phyloP scores from a whole-genome alignment of 2,113 vertebrate genomes.

The Colinus virginianus region DNA sequence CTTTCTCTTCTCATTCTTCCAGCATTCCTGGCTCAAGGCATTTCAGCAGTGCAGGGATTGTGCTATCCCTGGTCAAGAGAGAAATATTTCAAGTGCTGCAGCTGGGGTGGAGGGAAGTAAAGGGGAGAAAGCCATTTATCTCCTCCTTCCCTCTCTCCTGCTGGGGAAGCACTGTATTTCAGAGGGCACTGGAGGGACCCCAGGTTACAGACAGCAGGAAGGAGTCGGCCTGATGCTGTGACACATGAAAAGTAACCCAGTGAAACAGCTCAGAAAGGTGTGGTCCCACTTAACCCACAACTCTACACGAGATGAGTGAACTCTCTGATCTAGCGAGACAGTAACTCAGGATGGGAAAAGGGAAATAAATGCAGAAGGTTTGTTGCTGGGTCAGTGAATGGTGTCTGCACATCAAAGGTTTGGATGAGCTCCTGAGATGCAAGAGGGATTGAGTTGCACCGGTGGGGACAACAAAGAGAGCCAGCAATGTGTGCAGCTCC shows the following conservation, averaged over 20 bases:
- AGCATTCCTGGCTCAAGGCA: not conserved
- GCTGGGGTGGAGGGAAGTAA: not conserved
- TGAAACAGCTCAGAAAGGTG: not conserved
- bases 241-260: too few species aligned
- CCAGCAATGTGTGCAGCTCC: not conserved
- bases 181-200: not conserved
- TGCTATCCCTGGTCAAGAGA: not conserved
- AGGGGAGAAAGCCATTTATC: not conserved
- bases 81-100: not conserved
- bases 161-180: not conserved
- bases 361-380: not conserved
- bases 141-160: not conserved
- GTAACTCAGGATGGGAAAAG: not conserved
- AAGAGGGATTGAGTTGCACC: rapidly evolving
- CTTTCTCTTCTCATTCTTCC: not conserved
- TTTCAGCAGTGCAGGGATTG: not conserved
- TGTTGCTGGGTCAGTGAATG: not conserved
- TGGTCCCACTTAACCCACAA: not conserved
- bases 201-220: not conserved
- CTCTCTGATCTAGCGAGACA: not conserved
- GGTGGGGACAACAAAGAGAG: not conserved
- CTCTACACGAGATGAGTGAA: not conserved
- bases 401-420: not conserved
- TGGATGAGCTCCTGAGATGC: rapidly evolving
- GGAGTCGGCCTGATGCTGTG: not conserved